Evolutionary conservation across 2,888 invertebrate genomes (phyloP).

Genomic region (Beris morrisii): DNA sequence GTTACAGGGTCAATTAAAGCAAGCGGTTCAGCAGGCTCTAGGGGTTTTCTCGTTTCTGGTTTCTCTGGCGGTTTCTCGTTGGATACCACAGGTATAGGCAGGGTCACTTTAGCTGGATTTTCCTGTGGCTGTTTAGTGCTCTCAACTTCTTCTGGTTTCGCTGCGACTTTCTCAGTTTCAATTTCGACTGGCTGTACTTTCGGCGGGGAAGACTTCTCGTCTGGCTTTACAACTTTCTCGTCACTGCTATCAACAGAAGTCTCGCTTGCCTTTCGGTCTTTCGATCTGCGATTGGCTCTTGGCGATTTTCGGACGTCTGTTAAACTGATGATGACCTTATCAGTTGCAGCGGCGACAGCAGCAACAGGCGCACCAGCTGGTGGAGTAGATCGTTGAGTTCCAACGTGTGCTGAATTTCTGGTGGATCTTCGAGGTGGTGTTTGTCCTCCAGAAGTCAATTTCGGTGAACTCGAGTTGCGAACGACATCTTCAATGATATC

Average conservation of each 20-base stretch:
- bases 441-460: conserved; percentile 48
- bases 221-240: conserved; percentile 55
- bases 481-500: conserved; percentile 90
- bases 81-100: neutral
- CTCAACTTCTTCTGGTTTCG: neutral
- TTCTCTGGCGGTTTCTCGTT: neutral
- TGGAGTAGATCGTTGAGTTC: conserved; percentile 34
- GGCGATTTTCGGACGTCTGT: conserved; percentile 64
- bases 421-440: conserved; percentile 55
- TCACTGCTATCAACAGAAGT: conserved; percentile 67
- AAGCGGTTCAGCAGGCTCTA: conserved; percentile 61
- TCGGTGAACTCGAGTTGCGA: conserved; percentile 61
- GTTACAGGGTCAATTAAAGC: conserved; percentile 75
- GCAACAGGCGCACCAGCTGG: conserved; percentile 3
- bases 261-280: conserved; percentile 68
- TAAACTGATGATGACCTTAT: conserved; percentile 8
- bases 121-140: neutral
- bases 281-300: conserved; percentile 63
- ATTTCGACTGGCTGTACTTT: neutral
- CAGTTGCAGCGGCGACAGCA: conserved; percentile 19
- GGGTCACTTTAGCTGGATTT: neutral
- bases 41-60: neutral
- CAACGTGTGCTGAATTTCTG: conserved; percentile 50
- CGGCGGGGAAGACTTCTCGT: conserved; percentile 36
- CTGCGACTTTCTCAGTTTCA: neutral